phyloP scores from a whole-genome alignment of 1,140 invertebrate species.

The Brachionus sp. region DNA sequence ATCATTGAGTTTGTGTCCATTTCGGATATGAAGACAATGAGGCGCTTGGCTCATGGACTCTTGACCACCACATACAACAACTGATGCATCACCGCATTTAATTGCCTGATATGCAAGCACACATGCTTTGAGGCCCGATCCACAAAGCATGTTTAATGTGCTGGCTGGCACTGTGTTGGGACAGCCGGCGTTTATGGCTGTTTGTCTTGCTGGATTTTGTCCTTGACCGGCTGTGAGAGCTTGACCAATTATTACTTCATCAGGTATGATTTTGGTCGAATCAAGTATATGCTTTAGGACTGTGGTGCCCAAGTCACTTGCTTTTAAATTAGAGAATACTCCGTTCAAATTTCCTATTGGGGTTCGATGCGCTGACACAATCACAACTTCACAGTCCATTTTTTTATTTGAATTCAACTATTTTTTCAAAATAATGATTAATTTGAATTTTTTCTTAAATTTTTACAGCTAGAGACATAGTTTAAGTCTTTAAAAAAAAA shows the following conservation, averaged over 20 bases:
- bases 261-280: background rate
- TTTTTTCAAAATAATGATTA: background rate
- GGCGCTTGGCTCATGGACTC: constrained; percentile 78
- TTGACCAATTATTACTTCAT: constrained; percentile 80
- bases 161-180: constrained; percentile 71
- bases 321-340: constrained; percentile 66
- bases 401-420: background rate
- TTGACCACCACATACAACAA: constrained; percentile 77
- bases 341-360: constrained; percentile 72
- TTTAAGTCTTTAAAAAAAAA: too few relatives aligned
- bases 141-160: constrained; percentile 79
- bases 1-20: constrained; percentile 70
- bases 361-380: constrained; percentile 67
- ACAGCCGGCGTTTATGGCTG: constrained; percentile 72
- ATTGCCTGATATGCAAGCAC: constrained; percentile 70
- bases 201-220: constrained; percentile 80
- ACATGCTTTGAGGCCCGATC: constrained; percentile 76
- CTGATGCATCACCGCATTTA: constrained; percentile 66
- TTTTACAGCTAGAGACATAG: background rate
- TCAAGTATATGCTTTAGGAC: constrained; percentile 65
- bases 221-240: constrained; percentile 63
- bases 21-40: constrained; percentile 68
- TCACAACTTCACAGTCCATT: constrained; percentile 63
- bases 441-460: background rate
- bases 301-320: constrained; percentile 71